Evolutionary conservation across 35 echinoderm and acorn worm genomes (phyloP), one percentile per base, ranked within the genome.

Genomic region (Apostichopus japonicus): DNA sequence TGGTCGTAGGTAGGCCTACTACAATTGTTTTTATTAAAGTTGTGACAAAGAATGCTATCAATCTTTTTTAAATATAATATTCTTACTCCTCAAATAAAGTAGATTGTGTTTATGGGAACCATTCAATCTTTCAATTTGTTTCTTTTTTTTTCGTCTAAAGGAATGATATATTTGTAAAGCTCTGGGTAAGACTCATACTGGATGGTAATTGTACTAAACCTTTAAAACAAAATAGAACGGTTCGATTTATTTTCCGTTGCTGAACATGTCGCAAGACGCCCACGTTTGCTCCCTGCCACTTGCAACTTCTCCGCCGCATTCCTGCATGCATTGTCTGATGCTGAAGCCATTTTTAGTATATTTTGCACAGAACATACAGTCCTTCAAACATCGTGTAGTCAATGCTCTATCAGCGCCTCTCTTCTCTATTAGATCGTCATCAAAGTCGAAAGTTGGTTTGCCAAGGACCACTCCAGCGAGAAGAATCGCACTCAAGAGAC

Each of bases 281-380:
- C 81, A 84, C 54, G 81, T 84, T 84, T 84, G 81, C 3, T 84
- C 81, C 4, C 57, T 58, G 54, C 81, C 81, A 19, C 1, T 58
- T 5, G 13, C 5, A 7, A 75, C 21, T 6, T 57, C 56, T 21
- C 81, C 81, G 7, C 55, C 17, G 23, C 81, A 84, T 57, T 84
- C 8, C 17, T 84, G n/a, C 6, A 84, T 21, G 81, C 81, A 84
- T 19, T 16, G 6, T 57, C n/a, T 57, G 53, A 84, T 59, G 81
- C 23, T 8, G 15, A 84, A 84, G 7, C 21, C 71, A 10, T 53
- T 80, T 2, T 17, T n/a, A 17, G 81, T 23, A 54, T 84, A 24
- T 84, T 57, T 84, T 55, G 15, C 81, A 23, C 81, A 84, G 81
- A 84, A 84, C 16, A 84, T 53, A 57, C 81, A 84, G 19, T 84